These are phyloP conservation scores for Malurus cyaneus DNA, from an alignment of 2,113 vertebrate species.

Conservation along the genomic window DNA sequence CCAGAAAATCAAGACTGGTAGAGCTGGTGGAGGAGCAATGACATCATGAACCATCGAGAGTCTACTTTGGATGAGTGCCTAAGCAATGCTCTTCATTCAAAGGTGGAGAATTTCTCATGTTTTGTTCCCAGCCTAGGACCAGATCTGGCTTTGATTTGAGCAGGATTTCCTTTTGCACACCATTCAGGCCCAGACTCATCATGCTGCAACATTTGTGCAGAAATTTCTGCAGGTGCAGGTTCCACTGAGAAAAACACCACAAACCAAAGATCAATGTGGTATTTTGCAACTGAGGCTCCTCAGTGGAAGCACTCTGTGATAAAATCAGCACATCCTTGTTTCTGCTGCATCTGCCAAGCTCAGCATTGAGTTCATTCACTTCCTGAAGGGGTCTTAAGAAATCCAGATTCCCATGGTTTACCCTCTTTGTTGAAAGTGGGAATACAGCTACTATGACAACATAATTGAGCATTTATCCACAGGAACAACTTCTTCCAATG, in stretches of 20 bases:
- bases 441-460: background rate
- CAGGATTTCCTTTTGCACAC: background rate
- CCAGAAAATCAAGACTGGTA: background rate
- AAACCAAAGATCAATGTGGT: fast-evolving
- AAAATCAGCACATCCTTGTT: background rate
- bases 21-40: background rate
- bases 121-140: background rate
- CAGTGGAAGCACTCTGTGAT: background rate
- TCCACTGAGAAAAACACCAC: background rate
- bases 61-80: background rate
- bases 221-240: background rate
- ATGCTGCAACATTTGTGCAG: background rate
- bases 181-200: background rate
- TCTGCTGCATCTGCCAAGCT: background rate
- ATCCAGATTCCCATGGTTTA: background rate
- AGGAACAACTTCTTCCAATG: background rate
- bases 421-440: background rate
- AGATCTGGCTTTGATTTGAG: background rate
- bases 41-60: background rate
- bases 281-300: background rate
- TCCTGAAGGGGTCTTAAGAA: background rate
- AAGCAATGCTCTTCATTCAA: background rate
- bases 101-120: background rate
- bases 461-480: background rate
- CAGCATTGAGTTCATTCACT: fast-evolving